Evolutionary conservation across 1,140 invertebrate species (phyloP), one percentile per base, ranked within the genome.

Genomic region (Hylaeus anthracinus): DNA sequence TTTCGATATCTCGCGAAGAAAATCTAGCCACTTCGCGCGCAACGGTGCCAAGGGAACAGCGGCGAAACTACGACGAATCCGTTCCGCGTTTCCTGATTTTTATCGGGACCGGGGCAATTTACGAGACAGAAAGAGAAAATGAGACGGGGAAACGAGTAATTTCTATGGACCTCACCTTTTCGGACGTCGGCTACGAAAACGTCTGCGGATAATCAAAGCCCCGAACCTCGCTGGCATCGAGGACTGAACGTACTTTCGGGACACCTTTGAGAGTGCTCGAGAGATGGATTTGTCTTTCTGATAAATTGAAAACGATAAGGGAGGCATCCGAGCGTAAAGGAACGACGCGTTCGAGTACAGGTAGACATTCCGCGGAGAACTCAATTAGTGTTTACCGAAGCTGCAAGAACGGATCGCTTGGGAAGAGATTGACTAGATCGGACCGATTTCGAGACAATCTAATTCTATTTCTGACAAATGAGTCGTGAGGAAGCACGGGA

Each of bases 21-120:
- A 63, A 75, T 86, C 78, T 70, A 41, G 72, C 61, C 63, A 53
- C 67, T 83, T 43, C 66, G 53, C 73, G 51, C 72, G 26, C 63
- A 69, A 45, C 39, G 67, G 70, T 72, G 65, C 65, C 58, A 65
- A 74, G 10, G 72, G 71, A 79, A 66, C 45, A 14, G 60, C 26
- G 74, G 26, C 55, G 61, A 81, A 80, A 79, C 45, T 64, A 60
- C 75, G 76, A 83, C 66, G 76, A 83, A 80, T 73, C 63, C 74
- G 70, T 53, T 9, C 55, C 72, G 72, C 65, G 82, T 87, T 83
- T 84, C 63, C 79, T 81, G 86, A 88, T 87, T 84, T 88, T 84
- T 89, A 89, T 89, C 87, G 61, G 14, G 26, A 26, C 72, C 51
- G 71, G 80, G 26, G 67, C 74, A 84, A 88, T 88, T 88, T 88